phyloP scores from a whole-genome alignment of 2,888 invertebrate genomes.

The Oxyscelio sp. region DNA sequence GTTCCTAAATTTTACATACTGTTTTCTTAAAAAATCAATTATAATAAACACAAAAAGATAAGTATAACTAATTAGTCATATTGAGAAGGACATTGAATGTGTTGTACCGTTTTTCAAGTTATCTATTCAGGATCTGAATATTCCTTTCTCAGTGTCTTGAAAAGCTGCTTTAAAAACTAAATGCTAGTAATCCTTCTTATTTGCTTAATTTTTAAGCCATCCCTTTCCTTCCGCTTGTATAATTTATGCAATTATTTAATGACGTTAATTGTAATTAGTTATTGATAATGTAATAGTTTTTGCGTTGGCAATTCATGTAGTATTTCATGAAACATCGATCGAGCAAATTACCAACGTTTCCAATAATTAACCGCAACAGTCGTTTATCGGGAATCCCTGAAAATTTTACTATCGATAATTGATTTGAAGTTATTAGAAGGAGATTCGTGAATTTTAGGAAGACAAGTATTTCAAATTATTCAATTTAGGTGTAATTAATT shows the following conservation, averaged over 20 bases:
- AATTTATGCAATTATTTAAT: conserved; percentile 24
- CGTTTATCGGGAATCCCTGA: conserved; percentile 42
- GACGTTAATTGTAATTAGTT: conserved; percentile 55
- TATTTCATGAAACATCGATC: conserved; percentile 42
- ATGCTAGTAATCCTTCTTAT: no score
- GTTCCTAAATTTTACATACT: no score
- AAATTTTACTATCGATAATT: conserved; percentile 51
- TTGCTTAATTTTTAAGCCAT: conserved; percentile 11
- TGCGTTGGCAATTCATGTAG: no score
- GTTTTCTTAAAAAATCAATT: no score
- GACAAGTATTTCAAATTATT: background rate
- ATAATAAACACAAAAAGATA: no score
- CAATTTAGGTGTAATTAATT: background rate
- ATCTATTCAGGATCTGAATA: no score
- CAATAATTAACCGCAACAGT: conserved; percentile 66
- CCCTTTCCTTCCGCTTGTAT: background rate
- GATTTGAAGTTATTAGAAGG: conserved; percentile 48
- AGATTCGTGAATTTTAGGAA: conserved; percentile 21
- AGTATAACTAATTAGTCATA: no score
- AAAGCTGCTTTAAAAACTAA: no score
- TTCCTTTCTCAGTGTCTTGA: no score
- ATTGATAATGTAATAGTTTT: conserved; percentile 55
- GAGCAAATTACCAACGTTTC: conserved; percentile 54
- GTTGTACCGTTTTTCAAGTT: no score
- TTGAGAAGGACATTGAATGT: no score